Conservation (phyloP, 2,113 vertebrate genomes). For the Eidolon helvum region DNA sequence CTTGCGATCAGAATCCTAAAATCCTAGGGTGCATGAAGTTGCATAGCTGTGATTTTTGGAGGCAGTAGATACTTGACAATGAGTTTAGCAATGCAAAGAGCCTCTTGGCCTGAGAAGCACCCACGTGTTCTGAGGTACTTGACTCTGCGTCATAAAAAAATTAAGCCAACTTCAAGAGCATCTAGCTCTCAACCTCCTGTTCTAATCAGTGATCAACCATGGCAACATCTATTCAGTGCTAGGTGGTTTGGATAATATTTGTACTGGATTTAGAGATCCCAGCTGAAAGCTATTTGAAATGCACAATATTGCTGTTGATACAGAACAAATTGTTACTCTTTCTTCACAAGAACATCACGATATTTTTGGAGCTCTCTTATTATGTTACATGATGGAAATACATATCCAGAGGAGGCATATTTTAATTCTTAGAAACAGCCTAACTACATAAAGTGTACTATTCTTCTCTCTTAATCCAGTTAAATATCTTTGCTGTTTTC, state of each 20-base stretch:
- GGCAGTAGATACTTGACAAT: neutral
- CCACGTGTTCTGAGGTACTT: constrained; percentile 27
- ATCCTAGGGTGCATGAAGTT: neutral
- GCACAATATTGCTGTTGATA: constrained; percentile 25
- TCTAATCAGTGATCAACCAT: neutral
- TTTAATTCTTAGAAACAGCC: constrained; percentile 60
- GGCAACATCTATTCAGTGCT: neutral
- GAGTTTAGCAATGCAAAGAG: neutral
- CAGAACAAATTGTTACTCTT: constrained; percentile 44
- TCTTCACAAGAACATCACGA: constrained; percentile 40
- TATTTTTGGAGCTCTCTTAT: constrained; percentile 61
- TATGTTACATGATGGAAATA: constrained; percentile 35
- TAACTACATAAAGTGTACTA: constrained; percentile 8
- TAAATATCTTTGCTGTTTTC: constrained; percentile 48
- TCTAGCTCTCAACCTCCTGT: neutral
- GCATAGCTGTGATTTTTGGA: neutral
- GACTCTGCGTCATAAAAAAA: neutral
- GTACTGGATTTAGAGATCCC: neutral
- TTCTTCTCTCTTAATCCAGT: constrained; percentile 42
- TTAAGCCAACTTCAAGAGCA: neutral
- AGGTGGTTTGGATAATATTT: constrained; percentile 21
- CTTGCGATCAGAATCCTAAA: neutral
- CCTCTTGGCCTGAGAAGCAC: neutral
- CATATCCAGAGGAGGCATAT: constrained; percentile 31
- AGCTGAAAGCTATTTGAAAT: constrained; percentile 47